Conservation (phyloP, 2,888 invertebrate genomes). For the Caradrina kadenii region DNA sequence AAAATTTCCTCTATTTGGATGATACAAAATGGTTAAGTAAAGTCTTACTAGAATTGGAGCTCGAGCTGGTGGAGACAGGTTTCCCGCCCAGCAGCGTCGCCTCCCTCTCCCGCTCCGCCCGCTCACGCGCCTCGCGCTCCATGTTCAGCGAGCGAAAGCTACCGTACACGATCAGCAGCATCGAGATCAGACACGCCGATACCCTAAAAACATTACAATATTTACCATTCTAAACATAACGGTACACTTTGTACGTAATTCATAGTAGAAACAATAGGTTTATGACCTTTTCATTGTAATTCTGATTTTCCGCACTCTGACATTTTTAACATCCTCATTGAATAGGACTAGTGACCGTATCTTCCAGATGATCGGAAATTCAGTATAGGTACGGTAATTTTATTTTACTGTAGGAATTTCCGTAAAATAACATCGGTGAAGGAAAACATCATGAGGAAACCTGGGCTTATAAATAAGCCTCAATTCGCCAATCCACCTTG, state of each 20-base stretch:
- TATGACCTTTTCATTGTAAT: conserved; percentile 47
- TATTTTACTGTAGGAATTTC: not conserved
- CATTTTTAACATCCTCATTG: not conserved
- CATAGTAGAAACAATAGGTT: conserved; percentile 20
- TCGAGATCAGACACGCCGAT: conserved; percentile 99
- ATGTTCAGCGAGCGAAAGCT: conserved; percentile 99
- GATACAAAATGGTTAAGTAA: not conserved
- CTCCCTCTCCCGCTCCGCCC: conserved; percentile 94
- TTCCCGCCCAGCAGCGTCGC: conserved; percentile 91
- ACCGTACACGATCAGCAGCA: conserved; percentile 99
- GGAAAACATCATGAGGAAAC: too few relatives aligned
- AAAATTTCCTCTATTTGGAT: too few relatives aligned
- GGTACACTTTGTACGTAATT: conserved; percentile 4
- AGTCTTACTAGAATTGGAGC: conserved; percentile 79
- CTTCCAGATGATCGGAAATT: conserved; percentile 18
- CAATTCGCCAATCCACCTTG: too few relatives aligned
- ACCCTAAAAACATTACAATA: conserved; percentile 89
- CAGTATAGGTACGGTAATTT: too few relatives aligned
- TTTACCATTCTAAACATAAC: conserved; percentile 36
- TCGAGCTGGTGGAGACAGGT: conserved; percentile 80
- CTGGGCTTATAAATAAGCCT: too few relatives aligned
- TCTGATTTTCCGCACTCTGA: conserved; percentile 13
- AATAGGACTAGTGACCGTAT: conserved; percentile 1
- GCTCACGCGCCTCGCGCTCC: conserved; percentile 97
- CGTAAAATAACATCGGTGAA: not conserved